Evolutionary conservation across 2,888 invertebrate genomes (phyloP), one percentile per base, ranked within the genome.

Genomic region (Resseliella maxima): DNA sequence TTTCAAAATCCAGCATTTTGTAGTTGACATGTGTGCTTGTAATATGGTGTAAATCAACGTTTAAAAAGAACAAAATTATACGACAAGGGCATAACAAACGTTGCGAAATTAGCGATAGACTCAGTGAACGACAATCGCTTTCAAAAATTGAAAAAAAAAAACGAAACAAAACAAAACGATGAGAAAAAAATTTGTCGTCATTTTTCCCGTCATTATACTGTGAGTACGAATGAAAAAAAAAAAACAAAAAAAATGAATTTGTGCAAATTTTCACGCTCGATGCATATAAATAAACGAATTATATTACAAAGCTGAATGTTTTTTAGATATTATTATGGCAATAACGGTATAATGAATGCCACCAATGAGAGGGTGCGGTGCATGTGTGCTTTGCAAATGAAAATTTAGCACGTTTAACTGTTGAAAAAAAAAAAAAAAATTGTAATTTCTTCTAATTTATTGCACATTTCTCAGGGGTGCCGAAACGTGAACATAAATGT

Each of bases 301-400:
- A 72, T 27, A 18, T 31, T 72, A 15, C 15, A 31, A 72, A 72
- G n/a, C 31, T n/a, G 35, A 72, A 31, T 72, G 31, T 59, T 59
- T 72, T 31, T 72, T 15, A 10, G 31, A 35, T 72, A 35, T 35
- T 72, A 59, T 59, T 59, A 31, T 31, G 10, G 72, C n/a, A 72
- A 72, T 72, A 72, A 72, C 8, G 3, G 72, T 72, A 72, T 21
- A 31, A 72, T 72, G 72, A 72, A 72, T 72, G 72, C 31, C 35
- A 31, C 72, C 72, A 15, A 59, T 59, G 59, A 72, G 72, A 72
- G 31, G 72, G 31, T 72, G 72, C 72, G 72, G 31, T 72, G 72
- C 72, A 72, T 72, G 24, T 59, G 59, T 72, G 72, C 31, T 31
- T 12, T 72, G n/a, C n/a, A 59, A 72, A 72, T 72, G 31, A 35